Evolutionary conservation across 1,140 invertebrate species (phyloP).

Genomic region (Ladona fulva): DNA sequence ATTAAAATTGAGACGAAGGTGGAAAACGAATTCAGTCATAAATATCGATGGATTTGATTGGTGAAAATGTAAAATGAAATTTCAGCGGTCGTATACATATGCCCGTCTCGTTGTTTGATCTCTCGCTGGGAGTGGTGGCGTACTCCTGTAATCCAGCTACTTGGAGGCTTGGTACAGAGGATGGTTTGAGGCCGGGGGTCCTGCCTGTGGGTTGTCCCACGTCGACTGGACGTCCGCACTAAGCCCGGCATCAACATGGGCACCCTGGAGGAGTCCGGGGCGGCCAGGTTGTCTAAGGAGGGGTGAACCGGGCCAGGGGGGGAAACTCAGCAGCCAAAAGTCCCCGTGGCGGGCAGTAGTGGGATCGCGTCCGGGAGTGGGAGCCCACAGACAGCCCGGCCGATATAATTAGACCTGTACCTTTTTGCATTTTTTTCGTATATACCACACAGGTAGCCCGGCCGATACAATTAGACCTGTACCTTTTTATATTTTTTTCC

Average conservation of each 20-base stretch:
- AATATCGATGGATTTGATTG: no score
- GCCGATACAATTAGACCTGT: constrained; percentile 75
- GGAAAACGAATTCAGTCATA: no score
- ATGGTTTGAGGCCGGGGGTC: constrained; percentile 37
- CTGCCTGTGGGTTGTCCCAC: constrained; percentile 22
- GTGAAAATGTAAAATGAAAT: no score
- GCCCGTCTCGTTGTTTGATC: no score
- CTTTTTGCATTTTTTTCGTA: no score
- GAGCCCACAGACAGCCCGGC: constrained; percentile 67
- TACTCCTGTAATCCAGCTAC: constrained; percentile 49
- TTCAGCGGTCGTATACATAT: not conserved
- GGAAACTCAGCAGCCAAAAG: constrained; percentile 95
- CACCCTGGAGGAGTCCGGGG: constrained; percentile 64
- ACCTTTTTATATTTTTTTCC: constrained; percentile 46
- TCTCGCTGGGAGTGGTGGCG: constrained; percentile 35
- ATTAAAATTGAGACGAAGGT: no score
- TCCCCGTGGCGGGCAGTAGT: constrained; percentile 92
- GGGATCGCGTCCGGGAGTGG: constrained; percentile 94
- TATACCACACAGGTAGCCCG: constrained; percentile 71
- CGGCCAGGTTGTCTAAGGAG: constrained; percentile 86
- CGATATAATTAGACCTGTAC: constrained; percentile 74
- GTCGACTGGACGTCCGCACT: constrained; percentile 38
- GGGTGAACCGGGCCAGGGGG: constrained; percentile 91
- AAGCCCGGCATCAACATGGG: constrained; percentile 88
- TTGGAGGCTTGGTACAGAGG: constrained; percentile 40